phyloP scores from a whole-genome alignment of 1,140 invertebrate species.

The Tribolium castaneum region DNA sequence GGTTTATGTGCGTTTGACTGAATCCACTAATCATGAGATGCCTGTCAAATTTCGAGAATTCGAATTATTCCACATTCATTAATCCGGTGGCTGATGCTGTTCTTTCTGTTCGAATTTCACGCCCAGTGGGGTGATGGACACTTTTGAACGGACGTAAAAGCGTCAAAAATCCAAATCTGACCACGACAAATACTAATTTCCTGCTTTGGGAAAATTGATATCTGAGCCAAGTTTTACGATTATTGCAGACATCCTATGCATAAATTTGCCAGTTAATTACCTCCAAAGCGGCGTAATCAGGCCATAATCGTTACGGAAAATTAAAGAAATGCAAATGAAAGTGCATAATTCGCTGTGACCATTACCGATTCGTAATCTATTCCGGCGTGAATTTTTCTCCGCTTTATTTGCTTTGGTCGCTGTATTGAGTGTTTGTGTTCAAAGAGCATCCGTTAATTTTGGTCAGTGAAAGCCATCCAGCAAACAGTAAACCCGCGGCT shows the following conservation, averaged over 20 bases:
- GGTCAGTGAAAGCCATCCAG: not conserved
- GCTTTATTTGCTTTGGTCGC: not conserved
- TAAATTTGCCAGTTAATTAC: not conserved
- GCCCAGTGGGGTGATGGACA: not conserved
- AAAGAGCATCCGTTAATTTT: not conserved
- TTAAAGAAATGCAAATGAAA: not conserved
- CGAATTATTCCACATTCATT: slow-evolving; percentile 7
- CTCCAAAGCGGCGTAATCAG: not conserved
- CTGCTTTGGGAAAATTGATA: too few relatives aligned
- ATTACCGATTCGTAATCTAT: not conserved
- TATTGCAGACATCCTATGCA: not conserved
- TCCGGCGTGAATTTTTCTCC: too few relatives aligned
- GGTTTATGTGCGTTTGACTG: slow-evolving; percentile 1
- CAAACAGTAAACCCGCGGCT: not conserved
- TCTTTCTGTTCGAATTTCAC: not conserved
- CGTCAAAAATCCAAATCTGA: not conserved
- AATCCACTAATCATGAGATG: slow-evolving; percentile 4
- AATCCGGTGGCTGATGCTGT: not conserved
- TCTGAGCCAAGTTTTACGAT: not conserved
- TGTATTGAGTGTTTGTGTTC: not conserved
- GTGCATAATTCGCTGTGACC: not conserved
- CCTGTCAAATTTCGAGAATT: slow-evolving; percentile 4
- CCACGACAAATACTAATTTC: not conserved
- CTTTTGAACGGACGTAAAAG: not conserved
- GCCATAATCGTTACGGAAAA: not conserved